Evolutionary conservation across 2,113 vertebrate genomes (phyloP), one percentile per base, ranked within the genome.

Genomic region (Carassius auratus): DNA sequence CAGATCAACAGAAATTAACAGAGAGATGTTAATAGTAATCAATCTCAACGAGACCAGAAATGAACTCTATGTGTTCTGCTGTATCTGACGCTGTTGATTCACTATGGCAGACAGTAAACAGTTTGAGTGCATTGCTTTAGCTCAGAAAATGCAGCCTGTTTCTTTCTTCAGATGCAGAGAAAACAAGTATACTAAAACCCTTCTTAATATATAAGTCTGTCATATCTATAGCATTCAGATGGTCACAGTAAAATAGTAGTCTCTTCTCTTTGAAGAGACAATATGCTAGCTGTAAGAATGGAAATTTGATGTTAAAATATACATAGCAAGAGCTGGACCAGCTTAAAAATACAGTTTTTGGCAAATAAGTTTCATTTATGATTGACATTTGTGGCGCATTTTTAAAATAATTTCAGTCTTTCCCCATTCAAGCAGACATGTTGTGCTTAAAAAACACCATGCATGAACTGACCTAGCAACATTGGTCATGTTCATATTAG

Each of bases 31-130:
- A 36, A 69, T 55, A 78, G 21, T 38, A 42, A n/a, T 59, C 61
- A 17, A n/a, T 61, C 12, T 79, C 19, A 15, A 12, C 52, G 45
- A 76, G 48, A 30, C 6, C 10, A 75, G 12, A 42, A 42, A 42
- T 42, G 42, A 42, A 42, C 42, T 8, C 38, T 59, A 62, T 50
- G 6, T 48, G 10, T 52, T 26, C 19, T 14, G 5, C n/a, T 66
- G 36, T 64, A 23, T 69, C 42, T 81, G 23, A 30, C 8, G 8
- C 57, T 73, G 23, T 61, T 82, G 64, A 62, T 42, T 36, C 85
- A 12, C 45, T 48, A 48, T 48, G 45, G 45, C 45, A 48, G 4
- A 83, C 48, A 73, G 23, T 45, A 38, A 68, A 75, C n/a, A 55
- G 17, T 78, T 42, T 74, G 19, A 12, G 15, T 36, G 21, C 30